Evolutionary conservation across 2,888 invertebrate species (phyloP).

Genomic region (Drosophila falleni): DNA sequence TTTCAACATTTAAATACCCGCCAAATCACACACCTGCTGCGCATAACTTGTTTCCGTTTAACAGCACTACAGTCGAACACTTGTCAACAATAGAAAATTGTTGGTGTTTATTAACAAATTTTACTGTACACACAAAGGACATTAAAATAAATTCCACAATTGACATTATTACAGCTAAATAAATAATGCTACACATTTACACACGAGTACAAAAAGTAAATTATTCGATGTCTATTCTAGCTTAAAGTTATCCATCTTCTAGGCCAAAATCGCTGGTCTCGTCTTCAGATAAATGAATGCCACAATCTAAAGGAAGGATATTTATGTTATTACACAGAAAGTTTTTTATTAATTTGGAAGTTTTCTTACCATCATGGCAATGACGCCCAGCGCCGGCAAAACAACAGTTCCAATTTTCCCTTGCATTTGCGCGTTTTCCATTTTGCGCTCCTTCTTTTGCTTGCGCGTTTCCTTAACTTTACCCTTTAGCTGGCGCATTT

Average conservation of each 20-base stretch:
- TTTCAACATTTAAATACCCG: conserved; percentile 15
- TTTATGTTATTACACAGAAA: background rate
- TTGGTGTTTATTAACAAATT: conserved; percentile 26
- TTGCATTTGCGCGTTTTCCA: conserved; percentile 92
- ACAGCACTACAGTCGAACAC: conserved; percentile 28
- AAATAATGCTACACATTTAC: conserved; percentile 1
- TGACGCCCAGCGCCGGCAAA: conserved; percentile 88
- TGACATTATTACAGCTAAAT: conserved; percentile 23
- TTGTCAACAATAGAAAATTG: background rate
- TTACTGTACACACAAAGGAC: conserved; percentile 11
- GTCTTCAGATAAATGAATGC: conserved; percentile 92
- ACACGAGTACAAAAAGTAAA: conserved; percentile 21
- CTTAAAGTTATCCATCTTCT: conserved; percentile 25
- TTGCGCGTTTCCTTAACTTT: conserved; percentile 93
- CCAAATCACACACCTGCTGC: background rate
- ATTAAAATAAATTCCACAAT: conserved; percentile 51
- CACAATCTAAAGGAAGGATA: conserved; percentile 35
- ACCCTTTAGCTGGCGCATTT: conserved; percentile 93
- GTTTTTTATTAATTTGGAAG: background rate
- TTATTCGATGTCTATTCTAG: conserved; percentile 16
- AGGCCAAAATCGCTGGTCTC: conserved; percentile 86
- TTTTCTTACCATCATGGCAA: conserved; percentile 88
- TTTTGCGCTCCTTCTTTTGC: conserved; percentile 93
- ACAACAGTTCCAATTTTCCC: conserved; percentile 92
- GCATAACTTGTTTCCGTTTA: background rate